Base-by-base conservation (phyloP, 2,797 vertebrate species). In the Rhyacichthys aspro region DNA sequence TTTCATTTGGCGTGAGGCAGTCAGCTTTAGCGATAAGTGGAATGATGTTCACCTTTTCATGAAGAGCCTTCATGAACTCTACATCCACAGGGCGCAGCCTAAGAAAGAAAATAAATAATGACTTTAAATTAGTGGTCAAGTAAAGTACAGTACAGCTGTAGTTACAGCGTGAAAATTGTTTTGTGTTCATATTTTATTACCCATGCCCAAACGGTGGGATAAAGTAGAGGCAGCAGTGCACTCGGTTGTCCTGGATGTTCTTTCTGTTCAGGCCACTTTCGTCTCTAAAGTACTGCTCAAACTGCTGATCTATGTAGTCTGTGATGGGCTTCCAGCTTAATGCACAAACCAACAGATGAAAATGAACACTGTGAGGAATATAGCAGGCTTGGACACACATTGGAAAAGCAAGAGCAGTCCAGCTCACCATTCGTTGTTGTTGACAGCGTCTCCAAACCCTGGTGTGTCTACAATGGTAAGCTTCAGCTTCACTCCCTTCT, bases 181-280 rank as follows among this genome's bases (percentile, higher is more conserved):
- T 5, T 5, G 23, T 28, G 23, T 2, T 6, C 23, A 28, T 65
- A 54, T 55, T 15, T 74, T 39, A 74, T 85, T 86, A 99, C 97
- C 97, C 97, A 0, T 99, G 97, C 23, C 97, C 97, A 0, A 98
- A 98, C 0, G 97, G 96, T 0, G 97, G 96, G 72, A 99, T 98
- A 85, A 99, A 99, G 84, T 99, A 99, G 1, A 99, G 93, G 79
- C 97, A 99, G 88, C 97, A 99, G 67, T 99, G 97, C 62, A 99
- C 97, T n/a, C 97, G 75, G 90, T 98, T 98, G 88, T 99, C 97
- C 76, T 97, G 93, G 80, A 99, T 99, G 86, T 99, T 98, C 90
- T 98, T 99, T 52, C 97, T 90, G 89, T 99, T 99, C 63, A 99
- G 92, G 18, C 97, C 97, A 0, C 97, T 99, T 88, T 99, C 97